Conservation (phyloP, 2,113 vertebrate species). For the Hystrix brachyura region DNA sequence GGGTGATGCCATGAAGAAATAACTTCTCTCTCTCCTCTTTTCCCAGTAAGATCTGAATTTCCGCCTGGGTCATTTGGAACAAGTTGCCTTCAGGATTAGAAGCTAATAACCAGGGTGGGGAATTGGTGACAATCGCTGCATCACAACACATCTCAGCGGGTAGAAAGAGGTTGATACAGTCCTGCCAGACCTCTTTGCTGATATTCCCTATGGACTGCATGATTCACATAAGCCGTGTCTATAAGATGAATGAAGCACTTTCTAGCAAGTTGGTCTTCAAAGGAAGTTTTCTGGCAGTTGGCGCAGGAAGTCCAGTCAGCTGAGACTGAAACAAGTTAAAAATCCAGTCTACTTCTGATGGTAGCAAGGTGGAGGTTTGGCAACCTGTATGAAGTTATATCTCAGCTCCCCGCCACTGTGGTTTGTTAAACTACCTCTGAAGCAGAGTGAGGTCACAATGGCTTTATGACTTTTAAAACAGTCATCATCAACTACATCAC, state of each 20-base stretch:
- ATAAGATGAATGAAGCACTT: background rate
- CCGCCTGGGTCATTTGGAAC: slow-evolving; percentile 66
- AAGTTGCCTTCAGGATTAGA: slow-evolving; percentile 66
- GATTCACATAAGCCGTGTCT: background rate
- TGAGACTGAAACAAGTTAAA: slow-evolving; percentile 29
- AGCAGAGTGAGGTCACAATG: slow-evolving; percentile 66
- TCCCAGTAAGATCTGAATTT: slow-evolving; percentile 77
- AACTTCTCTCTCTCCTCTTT: slow-evolving; percentile 69
- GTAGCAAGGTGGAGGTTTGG: background rate
- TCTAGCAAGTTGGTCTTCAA: slow-evolving; percentile 24
- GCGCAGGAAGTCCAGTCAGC: background rate
- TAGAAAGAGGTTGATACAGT: slow-evolving; percentile 54
- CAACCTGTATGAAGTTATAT: slow-evolving; percentile 39
- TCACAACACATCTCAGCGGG: slow-evolving; percentile 60
- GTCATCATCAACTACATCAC: slow-evolving; percentile 61
- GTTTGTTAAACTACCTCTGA: slow-evolving; percentile 31
- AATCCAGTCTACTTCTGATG: background rate
- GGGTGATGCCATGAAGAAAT: slow-evolving; percentile 75
- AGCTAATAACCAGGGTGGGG: slow-evolving; percentile 70
- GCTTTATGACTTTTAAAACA: slow-evolving; percentile 53
- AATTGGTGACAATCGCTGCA: slow-evolving; percentile 66
- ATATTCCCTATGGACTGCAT: slow-evolving; percentile 51
- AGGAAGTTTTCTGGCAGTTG: background rate
- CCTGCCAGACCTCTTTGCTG: slow-evolving; percentile 65
- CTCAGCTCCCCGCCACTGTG: background rate